A percentile compares a stretch with the other conserved stretches of the same genome.
Evolutionary conservation across 2,888 invertebrate genomes (phyloP).

Genomic region (Spilarctia lutea): DNA sequence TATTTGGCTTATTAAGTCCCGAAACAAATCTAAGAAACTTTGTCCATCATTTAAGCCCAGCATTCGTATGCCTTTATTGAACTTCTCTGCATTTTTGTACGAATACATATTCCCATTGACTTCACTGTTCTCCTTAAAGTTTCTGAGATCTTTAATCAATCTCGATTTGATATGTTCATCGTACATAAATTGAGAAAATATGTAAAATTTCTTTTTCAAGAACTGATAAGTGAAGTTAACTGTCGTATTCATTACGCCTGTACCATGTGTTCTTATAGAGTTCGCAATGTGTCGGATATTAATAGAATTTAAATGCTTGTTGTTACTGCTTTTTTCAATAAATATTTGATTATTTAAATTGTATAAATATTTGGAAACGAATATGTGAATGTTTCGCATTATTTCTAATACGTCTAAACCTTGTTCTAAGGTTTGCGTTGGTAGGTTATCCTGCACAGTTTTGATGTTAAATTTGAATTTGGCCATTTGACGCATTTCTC

Average conservation of each 20-base stretch:
- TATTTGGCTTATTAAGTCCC: constrained; percentile 96
- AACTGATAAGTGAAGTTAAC: constrained; percentile 98
- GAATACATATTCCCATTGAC: constrained; percentile 90
- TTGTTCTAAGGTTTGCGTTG: constrained; percentile 98
- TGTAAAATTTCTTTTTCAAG: constrained; percentile 95
- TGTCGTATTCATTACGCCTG: constrained; percentile 98
- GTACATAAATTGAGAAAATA: constrained; percentile 98
- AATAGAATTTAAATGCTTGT: constrained; percentile 97
- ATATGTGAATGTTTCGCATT: constrained; percentile 98
- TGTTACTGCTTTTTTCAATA: constrained; percentile 95
- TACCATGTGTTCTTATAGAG: constrained; percentile 98
- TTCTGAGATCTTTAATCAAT: constrained; percentile 94
- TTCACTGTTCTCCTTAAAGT: constrained; percentile 91
- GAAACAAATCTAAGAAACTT: constrained; percentile 97
- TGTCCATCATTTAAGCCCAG: constrained; percentile 93
- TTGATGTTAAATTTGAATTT: constrained; percentile 92
- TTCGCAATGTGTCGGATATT: constrained; percentile 98
- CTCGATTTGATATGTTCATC: constrained; percentile 99
- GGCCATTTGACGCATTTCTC: constrained; percentile 98
- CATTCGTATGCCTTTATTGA: constrained; percentile 96
- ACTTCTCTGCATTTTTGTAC: constrained; percentile 97
- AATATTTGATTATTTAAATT: constrained; percentile 99
- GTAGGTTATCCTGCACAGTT: constrained; percentile 96
- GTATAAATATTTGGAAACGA: constrained; percentile 97
- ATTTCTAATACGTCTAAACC: constrained; percentile 98